A percentile compares a stretch with the other conserved stretches of the same genome.
These are phyloP conservation scores for Sphaerophoria rueppellii DNA, from an alignment of 2,888 invertebrate genomes.

Conservation along the genomic window DNA sequence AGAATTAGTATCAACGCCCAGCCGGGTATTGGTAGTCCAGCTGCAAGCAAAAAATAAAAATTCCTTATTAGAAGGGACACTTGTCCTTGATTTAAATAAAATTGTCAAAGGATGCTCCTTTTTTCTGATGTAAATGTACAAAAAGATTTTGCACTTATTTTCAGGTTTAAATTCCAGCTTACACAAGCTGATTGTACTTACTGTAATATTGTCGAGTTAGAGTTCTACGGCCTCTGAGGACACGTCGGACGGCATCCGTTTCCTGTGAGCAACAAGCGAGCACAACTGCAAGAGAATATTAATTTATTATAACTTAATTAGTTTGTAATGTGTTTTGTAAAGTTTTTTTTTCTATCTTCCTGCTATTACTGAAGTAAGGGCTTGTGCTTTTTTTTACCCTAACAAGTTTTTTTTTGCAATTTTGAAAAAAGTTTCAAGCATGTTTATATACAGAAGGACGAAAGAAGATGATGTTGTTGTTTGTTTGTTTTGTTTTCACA, in stretches of 20 bases:
- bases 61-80: constrained; percentile 24
- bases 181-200: constrained; percentile 83
- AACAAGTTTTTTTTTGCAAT: constrained; percentile 1
- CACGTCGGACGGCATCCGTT: constrained; percentile 90
- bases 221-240: constrained; percentile 90
- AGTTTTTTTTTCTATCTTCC: constrained; percentile 52
- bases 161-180: constrained; percentile 20
- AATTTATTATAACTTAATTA: constrained; percentile 76
- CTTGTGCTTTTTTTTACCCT: constrained; percentile 12
- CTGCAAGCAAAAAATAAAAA: constrained; percentile 81
- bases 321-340: constrained; percentile 69
- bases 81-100: neutral
- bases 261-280: constrained; percentile 87
- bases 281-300: constrained; percentile 84
- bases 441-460: constrained; percentile 8
- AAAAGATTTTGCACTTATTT: constrained; percentile 39
- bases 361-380: constrained; percentile 18
- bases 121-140: constrained; percentile 1
- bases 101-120: neutral
- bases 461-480: constrained; percentile 11
- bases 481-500: constrained; percentile 37
- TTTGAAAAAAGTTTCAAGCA: constrained; percentile 10
- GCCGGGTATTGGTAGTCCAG: constrained; percentile 88
- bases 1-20: constrained; percentile 89
- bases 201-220: constrained; percentile 90